Evolutionary conservation across 2,797 vertebrate species (phyloP).

Genomic region (Hyperoplus immaculatus): DNA sequence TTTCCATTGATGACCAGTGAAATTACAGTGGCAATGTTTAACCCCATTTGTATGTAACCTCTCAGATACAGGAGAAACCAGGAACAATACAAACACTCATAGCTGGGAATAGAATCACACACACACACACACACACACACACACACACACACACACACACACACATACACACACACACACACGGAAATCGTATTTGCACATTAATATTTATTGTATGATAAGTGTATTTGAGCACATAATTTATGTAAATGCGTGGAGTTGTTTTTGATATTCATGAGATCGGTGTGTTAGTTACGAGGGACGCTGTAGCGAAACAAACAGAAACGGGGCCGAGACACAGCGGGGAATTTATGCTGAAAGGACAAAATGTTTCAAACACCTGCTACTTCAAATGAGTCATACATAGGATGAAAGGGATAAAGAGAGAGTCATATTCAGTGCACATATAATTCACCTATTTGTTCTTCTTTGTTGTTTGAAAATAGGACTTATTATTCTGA

Average conservation of each 20-base stretch:
- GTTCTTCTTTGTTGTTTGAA: constrained; percentile 8
- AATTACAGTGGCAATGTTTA: background rate
- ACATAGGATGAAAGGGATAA: background rate
- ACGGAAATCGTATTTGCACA: constrained; percentile 20
- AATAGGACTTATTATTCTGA: background rate
- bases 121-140: background rate
- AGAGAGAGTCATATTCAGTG: background rate
- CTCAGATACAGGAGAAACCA: background rate
- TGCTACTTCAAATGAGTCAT: background rate
- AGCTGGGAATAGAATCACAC: background rate
- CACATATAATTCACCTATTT: background rate
- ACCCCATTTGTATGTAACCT: background rate
- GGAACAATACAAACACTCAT: background rate
- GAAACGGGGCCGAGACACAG: constrained; percentile 8
- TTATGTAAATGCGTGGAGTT: background rate
- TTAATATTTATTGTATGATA: constrained; percentile 26
- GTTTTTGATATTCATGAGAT: constrained; percentile 33
- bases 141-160: background rate
- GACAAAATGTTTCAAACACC: constrained; percentile 14
- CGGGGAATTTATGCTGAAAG: constrained; percentile 10
- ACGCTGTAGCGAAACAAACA: background rate
- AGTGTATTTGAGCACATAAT: background rate
- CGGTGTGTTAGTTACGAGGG: background rate
- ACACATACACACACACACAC: background rate
- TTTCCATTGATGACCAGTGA: background rate